These are phyloP conservation scores for Oligia fasciuncula DNA, from an alignment of 2,888 invertebrate species.

Conservation along the genomic window DNA sequence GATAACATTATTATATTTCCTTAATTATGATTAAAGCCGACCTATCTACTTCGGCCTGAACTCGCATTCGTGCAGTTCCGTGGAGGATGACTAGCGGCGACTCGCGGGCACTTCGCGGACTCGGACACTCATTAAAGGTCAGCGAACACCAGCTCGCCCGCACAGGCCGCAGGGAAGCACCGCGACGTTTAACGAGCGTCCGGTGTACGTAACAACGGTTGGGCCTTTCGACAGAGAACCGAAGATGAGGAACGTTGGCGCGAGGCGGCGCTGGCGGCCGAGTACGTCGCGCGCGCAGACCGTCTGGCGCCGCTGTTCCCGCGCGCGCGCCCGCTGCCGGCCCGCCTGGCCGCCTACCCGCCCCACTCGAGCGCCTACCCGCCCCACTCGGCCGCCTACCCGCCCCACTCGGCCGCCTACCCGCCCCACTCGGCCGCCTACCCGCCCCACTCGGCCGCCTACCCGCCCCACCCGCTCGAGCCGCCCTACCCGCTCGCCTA, in stretches of 20 bases:
- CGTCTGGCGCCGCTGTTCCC: conserved; percentile 80
- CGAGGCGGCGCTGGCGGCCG: conserved; percentile 70
- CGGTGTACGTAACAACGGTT: conserved; percentile 52
- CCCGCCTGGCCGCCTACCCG: conserved; percentile 66
- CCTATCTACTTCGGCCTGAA: not conserved
- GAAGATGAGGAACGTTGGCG: conserved; percentile 57
- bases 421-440: too few species aligned
- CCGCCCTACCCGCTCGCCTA: conserved; percentile 67
- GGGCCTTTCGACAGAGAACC: conserved; percentile 66
- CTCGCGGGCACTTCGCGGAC: conserved; percentile 58
- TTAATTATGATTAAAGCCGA: conserved; percentile 1
- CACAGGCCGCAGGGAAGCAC: conserved; percentile 47
- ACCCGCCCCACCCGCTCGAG: conserved; percentile 62
- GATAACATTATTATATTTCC: not conserved
- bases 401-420: conserved; percentile 34
- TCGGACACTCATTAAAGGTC: conserved; percentile 65
- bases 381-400: conserved; percentile 66
- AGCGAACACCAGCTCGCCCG: conserved; percentile 42
- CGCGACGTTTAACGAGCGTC: conserved; percentile 54
- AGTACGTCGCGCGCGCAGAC: conserved; percentile 83
- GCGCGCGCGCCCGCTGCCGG: conserved; percentile 80
- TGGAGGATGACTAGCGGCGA: conserved; percentile 51
- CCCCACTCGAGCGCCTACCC: conserved; percentile 66
- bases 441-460: too few species aligned
- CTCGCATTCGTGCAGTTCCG: not conserved